phyloP scores from a whole-genome alignment of 1,140 invertebrate genomes.

The Bombus cullumanus region DNA sequence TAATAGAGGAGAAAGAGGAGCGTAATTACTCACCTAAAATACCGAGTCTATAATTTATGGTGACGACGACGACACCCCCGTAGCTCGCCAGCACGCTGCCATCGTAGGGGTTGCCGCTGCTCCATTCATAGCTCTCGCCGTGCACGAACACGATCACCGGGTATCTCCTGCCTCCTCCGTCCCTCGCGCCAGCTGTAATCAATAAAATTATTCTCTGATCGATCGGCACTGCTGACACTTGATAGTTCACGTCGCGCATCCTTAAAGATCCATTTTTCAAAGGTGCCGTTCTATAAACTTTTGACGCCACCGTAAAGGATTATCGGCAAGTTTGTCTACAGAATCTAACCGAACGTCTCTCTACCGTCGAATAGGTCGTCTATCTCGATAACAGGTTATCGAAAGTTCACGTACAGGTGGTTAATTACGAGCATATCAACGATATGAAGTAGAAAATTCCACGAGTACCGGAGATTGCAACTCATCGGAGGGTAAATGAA shows the following conservation, averaged over 20 bases:
- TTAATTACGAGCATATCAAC: not conserved
- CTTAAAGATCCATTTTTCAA: conserved; percentile 68
- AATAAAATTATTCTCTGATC: conserved; percentile 77
- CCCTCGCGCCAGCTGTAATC: conserved; percentile 87
- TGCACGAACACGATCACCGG: conserved; percentile 98
- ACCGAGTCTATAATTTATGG: conserved; percentile 98
- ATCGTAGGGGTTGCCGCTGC: conserved; percentile 97
- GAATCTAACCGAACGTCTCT: not conserved
- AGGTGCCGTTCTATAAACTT: conserved; percentile 54
- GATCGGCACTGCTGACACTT: conserved; percentile 63
- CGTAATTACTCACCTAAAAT: conserved; percentile 91
- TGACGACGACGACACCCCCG: conserved; percentile 96
- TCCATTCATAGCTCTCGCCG: conserved; percentile 98
- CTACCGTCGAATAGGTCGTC: not conserved
- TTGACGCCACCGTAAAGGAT: conserved; percentile 64
- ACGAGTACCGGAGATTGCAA: not conserved
- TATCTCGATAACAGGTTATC: conserved; percentile 6
- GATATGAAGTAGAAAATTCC: not conserved
- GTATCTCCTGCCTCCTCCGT: conserved; percentile 85
- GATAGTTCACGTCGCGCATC: conserved; percentile 56
- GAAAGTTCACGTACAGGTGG: not conserved
- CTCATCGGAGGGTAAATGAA: not conserved
- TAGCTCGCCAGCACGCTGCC: conserved; percentile 95
- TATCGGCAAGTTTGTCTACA: conserved; percentile 1
- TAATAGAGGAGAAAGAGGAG: not conserved